A percentile compares a stretch with the other conserved stretches of the same genome.
phyloP scores from a whole-genome alignment of 2,113 vertebrate genomes.

The Trichomycterus rosablanca region DNA sequence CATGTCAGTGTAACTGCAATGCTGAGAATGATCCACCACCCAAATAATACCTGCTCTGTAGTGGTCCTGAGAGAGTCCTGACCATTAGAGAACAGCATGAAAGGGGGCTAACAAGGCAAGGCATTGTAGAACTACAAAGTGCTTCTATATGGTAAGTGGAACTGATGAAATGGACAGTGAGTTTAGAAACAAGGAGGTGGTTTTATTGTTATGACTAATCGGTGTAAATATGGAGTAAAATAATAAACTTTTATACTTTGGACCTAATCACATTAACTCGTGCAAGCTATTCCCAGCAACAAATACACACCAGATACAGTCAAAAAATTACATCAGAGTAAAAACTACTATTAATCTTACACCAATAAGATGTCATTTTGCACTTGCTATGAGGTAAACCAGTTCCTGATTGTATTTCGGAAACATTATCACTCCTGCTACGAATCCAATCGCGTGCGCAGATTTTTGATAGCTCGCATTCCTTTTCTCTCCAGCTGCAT shows the following conservation, averaged over 20 bases:
- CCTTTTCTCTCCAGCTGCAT: conserved; percentile 34
- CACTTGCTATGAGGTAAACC: conserved; percentile 16
- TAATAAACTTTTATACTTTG: not conserved
- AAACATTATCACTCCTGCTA: conserved; percentile 20
- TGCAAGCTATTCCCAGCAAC: conserved; percentile 7
- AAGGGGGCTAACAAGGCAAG: too few relatives aligned
- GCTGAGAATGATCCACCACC: too few relatives aligned
- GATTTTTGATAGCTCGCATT: conserved; percentile 26
- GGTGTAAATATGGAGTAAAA: too few relatives aligned
- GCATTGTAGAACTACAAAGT: too few relatives aligned
- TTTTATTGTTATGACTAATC: too few relatives aligned
- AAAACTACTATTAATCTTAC: conserved; percentile 1
- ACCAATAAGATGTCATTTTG: not conserved
- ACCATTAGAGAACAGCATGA: too few relatives aligned
- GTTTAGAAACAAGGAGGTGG: too few relatives aligned
- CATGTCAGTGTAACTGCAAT: too few relatives aligned
- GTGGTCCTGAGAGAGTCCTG: too few relatives aligned
- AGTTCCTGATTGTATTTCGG: conserved; percentile 5
- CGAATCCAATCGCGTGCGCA: conserved; percentile 17
- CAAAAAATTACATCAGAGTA: not conserved
- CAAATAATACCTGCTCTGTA: too few relatives aligned
- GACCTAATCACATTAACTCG: not conserved
- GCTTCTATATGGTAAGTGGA: too few relatives aligned
- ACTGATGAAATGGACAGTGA: too few relatives aligned
- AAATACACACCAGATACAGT: not conserved